Evolutionary conservation across 1,140 invertebrate species (phyloP).

Genomic region (Conus betulinus): DNA sequence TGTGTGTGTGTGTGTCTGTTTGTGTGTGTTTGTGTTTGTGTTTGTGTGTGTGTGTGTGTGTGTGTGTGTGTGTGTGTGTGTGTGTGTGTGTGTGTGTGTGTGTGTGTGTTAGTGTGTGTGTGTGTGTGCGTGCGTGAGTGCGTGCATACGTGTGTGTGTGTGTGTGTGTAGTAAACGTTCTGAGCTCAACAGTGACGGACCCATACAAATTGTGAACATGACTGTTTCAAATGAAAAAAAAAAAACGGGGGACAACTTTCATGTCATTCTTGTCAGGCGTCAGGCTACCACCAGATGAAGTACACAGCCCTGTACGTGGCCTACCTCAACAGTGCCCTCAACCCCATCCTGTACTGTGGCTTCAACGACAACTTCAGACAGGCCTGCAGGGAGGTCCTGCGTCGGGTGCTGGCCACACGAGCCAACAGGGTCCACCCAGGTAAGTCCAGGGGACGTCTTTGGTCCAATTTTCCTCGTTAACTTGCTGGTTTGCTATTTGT

Average conservation of each 20-base stretch:
- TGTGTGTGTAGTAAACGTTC: background rate
- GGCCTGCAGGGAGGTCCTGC: slow-evolving; percentile 62
- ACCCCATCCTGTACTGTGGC: slow-evolving; percentile 78
- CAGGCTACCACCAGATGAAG: slow-evolving; percentile 73
- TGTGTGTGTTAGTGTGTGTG: background rate
- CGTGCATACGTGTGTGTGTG: background rate
- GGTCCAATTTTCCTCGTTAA: too few relatives aligned
- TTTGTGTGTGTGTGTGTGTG: too few relatives aligned
- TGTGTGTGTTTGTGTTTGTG: too few relatives aligned
- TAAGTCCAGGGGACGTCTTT: background rate
- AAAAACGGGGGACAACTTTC: too few relatives aligned
- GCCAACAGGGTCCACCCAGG: background rate
- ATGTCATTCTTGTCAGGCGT: slow-evolving; percentile 52
- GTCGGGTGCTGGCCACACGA: background rate
- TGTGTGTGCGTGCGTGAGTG: background rate
- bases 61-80: too few relatives aligned
- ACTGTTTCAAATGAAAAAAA: too few relatives aligned
- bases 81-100: background rate
- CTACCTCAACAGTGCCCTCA: slow-evolving; percentile 77
- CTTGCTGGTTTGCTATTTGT: too few relatives aligned
- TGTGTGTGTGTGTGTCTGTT: too few relatives aligned
- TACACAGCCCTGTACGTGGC: slow-evolving; percentile 77
- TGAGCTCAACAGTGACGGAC: too few relatives aligned
- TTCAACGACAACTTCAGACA: slow-evolving; percentile 76
- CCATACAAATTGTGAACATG: too few relatives aligned